These are phyloP conservation scores for Ceyx cyanopectus DNA, from an alignment of 2,113 vertebrate species.

Conservation along the genomic window DNA sequence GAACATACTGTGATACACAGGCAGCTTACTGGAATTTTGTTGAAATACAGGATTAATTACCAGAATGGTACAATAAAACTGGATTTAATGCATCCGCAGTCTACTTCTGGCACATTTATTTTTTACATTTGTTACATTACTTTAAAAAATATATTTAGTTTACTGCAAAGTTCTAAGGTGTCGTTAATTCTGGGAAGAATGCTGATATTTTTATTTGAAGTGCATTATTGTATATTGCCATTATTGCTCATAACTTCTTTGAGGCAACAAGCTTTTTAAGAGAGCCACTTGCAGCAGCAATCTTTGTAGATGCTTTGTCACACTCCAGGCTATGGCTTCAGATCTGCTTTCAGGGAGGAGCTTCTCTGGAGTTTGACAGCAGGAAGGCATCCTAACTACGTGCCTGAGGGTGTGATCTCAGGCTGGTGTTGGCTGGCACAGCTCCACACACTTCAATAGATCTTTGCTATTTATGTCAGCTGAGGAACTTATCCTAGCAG, in stretches of 20 bases:
- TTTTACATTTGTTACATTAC: neutral
- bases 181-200: neutral
- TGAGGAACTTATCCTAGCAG: neutral
- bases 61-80: neutral
- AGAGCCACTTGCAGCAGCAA: neutral
- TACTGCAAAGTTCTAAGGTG: neutral
- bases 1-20: neutral
- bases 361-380: neutral
- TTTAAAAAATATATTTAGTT: neutral
- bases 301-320: neutral
- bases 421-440: neutral
- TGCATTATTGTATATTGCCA: neutral
- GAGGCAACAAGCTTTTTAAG: neutral
- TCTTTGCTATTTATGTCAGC: neutral
- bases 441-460: neutral
- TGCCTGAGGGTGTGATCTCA: neutral
- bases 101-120: neutral
- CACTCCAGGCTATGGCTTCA: neutral
- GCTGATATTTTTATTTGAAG: neutral
- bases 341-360: neutral
- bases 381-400: neutral
- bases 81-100: neutral
- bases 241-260: neutral
- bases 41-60: neutral
- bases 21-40: neutral